Evolutionary conservation across 2,888 invertebrate genomes (phyloP), one percentile per base, ranked within the genome.

Genomic region (Hypercompe scribonia): DNA sequence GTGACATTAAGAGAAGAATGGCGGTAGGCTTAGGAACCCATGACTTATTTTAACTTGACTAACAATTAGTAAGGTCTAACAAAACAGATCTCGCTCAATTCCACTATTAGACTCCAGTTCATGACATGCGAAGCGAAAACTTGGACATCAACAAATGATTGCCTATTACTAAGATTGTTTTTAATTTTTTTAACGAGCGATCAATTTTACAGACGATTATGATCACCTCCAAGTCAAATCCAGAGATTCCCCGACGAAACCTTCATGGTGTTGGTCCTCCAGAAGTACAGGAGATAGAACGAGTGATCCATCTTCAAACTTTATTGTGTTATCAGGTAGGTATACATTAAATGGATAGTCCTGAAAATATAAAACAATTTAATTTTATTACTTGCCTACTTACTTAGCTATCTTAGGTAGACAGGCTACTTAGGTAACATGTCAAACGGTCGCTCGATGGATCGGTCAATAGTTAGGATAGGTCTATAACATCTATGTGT

Each of bases 321-420:
- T 88, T 11, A 97, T 88, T 28, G 97, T 97, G n/a, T 94, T 92
- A 3, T 96, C 96, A 77, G 97, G 96, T 79, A 93, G 91, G 86
- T 97, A 97, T 24, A 97, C 91, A 77, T 97, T 97, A 92, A 97
- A 98, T 65, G 97, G 97, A 89, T 96, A 83, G 68, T 82, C 81
- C 84, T 85, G 77, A 7, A 72, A 70, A 31, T 18, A 13, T 8
- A 50, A 24, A 63, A 11, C 31, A 33, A 15, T 15, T 1, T 42
- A 0, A 33, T 3, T n/a, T n/a, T n/a, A n/a, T n/a, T 28, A 1
- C 15, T 58, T 13, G 3, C 11, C 0, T 3, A 28, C 28, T 58
- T 28, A 46, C 10, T 18, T 46, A 46, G 21, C 4, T 2, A 18
- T 46, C 21, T 46, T 18, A 18, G 21, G 8, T 11, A 10, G 5